Percentiles rank a stretch among this genome's conserved stretches.
Evolutionary conservation across 2,797 vertebrate genomes (phyloP).

Genomic region (Huso huso): DNA sequence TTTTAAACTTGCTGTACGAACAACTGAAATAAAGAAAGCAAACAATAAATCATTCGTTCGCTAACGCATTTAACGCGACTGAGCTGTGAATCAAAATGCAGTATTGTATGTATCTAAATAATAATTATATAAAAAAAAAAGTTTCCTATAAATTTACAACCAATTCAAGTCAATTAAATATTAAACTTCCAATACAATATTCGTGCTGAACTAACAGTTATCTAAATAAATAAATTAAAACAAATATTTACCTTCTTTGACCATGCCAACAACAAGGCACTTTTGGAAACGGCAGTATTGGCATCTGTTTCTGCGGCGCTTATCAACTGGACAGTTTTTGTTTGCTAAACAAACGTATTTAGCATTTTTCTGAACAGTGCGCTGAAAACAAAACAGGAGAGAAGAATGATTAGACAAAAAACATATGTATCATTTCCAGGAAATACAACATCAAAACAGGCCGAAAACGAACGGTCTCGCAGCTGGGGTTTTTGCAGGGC

Average conservation of each 20-base stretch:
- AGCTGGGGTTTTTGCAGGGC: slow-evolving; percentile 28
- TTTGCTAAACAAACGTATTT: slow-evolving; percentile 97
- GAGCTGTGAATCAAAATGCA: neutral
- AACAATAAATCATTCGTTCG: slow-evolving; percentile 8
- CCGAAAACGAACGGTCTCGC: neutral
- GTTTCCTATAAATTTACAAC: neutral
- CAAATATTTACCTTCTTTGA: slow-evolving; percentile 84
- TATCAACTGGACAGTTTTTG: slow-evolving; percentile 98
- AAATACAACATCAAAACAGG: neutral
- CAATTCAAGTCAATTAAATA: neutral
- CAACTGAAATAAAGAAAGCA: slow-evolving; percentile 61
- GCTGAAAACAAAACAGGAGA: slow-evolving; percentile 50
- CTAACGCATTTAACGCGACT: too few species aligned
- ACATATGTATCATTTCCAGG: slow-evolving; percentile 7
- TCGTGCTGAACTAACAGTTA: too few species aligned
- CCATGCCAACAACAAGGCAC: slow-evolving; percentile 97
- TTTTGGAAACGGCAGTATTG: slow-evolving; percentile 98
- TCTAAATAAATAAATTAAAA: neutral
- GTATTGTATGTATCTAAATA: neutral
- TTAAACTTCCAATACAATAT: neutral
- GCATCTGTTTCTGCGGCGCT: slow-evolving; percentile 92
- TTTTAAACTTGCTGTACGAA: slow-evolving; percentile 94
- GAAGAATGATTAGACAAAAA: slow-evolving; percentile 9
- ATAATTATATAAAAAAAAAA: neutral
- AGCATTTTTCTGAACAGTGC: slow-evolving; percentile 97